Base-by-base conservation (phyloP, 1,140 invertebrate species). In the Parapsyche elsis region DNA sequence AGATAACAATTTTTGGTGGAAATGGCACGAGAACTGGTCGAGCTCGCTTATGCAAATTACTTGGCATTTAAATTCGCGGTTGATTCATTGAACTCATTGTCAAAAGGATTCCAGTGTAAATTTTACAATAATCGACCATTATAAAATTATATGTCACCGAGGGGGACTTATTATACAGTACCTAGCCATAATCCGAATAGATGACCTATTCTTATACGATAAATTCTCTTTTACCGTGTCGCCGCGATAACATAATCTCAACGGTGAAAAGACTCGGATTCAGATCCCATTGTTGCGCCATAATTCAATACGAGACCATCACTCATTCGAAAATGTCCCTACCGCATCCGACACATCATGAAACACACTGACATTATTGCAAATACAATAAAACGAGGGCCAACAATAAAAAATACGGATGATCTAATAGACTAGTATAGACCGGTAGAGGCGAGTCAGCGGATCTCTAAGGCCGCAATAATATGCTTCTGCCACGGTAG, bases 401-500 rank as follows among this genome's bases (percentile, higher is more conserved):
- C 30, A 38, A 38, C 30, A 12, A 16, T 53, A 12, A 53, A 53
- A 53, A 53, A 53, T 12, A 53, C 49, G 23, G 64, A 67, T 67
- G 64, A 67, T 67, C 64, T 67, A 67, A 67, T 67, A 30, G 12
- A 53, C 1, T 53, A 2, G 49, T 14, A 38, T 38, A 12, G 12
- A 53, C 49, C 23, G 12, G 64, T 12, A 67, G 21, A 30, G 24
- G 24, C 64, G 21, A 26, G 21, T 24, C 23, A 5, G 24, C 64
- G 64, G 64, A 23, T 12, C 24, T 1, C 30, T 38, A 38, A 38
- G 30, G 30, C 30, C 30, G 30, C 30, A 38, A 67, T 5, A 67
- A 53, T 53, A 83, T 80, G 81, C 77, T 80, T 83, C 79, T 80
- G 79, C 71, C 46, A 49, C 61, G 76, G 76, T 80, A 80, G 71